Percentiles rank a stretch among this genome's conserved stretches.
Conservation (phyloP, 1,140 invertebrate species). For the Zaprionus taronus region DNA sequence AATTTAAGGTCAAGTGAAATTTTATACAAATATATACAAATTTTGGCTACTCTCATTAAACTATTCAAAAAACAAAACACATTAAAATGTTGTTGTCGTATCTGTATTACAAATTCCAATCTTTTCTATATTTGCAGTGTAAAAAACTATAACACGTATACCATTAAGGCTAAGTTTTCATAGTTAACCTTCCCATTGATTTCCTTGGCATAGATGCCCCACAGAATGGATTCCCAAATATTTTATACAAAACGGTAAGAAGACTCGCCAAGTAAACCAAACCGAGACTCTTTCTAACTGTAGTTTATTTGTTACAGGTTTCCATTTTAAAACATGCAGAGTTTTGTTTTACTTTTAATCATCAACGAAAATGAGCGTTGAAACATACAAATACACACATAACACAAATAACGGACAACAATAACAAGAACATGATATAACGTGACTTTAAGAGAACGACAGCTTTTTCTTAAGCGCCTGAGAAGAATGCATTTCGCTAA, state of each 20-base stretch:
- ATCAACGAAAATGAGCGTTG: conserved; percentile 30
- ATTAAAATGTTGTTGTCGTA: conserved; percentile 1
- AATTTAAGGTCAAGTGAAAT: background rate
- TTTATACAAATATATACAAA: background rate
- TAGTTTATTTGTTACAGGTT: conserved; percentile 42
- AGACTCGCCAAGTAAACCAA: background rate
- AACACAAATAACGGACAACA: conserved; percentile 44
- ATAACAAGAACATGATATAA: conserved; percentile 41
- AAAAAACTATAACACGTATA: conserved; percentile 77
- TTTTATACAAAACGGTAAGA: conserved; percentile 77
- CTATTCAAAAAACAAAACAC: background rate
- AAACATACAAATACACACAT: conserved; percentile 38
- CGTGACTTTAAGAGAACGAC: conserved; percentile 21
- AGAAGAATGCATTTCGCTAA: conserved; percentile 64
- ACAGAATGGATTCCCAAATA: conserved; percentile 65
- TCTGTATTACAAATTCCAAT: background rate
- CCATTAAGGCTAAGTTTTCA: conserved; percentile 78
- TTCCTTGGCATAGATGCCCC: conserved; percentile 66
- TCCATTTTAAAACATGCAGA: conserved; percentile 61
- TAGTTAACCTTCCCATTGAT: conserved; percentile 72
- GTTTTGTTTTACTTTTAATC: conserved; percentile 59
- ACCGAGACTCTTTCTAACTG: conserved; percentile 2
- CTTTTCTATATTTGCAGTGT: conserved; percentile 62
- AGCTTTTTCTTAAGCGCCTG: conserved; percentile 23
- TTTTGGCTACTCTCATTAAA: background rate